Evolutionary conservation across 2,113 vertebrate genomes (phyloP), one percentile per base, ranked within the genome.

Genomic region (Ptilonorhynchus violaceus): DNA sequence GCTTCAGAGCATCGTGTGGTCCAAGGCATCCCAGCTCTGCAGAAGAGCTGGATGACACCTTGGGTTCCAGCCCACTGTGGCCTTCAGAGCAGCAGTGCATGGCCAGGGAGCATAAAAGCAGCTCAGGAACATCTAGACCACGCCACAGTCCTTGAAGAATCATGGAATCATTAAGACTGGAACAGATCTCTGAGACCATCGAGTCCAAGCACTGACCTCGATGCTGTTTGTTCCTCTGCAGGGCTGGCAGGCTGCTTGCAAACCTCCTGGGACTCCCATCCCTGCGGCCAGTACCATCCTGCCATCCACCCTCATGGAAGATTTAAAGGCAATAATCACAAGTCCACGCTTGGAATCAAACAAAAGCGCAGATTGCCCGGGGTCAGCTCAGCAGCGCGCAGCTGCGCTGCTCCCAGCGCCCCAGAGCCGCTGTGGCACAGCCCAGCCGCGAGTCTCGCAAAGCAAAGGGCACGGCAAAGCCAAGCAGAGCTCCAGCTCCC

Each of bases 181-280:
- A 33, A 28, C 37, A 69, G 35, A 17, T 20, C 25, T 84, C 22
- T 33, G 28, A 62, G 47, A 41, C 13, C 56, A 24, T 27, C 8
- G 0, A 3, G 27, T 63, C 31, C 49, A 42, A 0, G 31, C 2
- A 0, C 28, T 42, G 20, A 42, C 18, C 10, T 24, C 37, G 64
- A 59, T 15, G 27, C 14, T 60, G 21, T n/a, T 80, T 42, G 9
- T 4, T 67, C 47, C 66, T 69, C 3, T 0, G 0, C 19, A 52
- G 17, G 22, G 4, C 9, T 2, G 6, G n/a, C 73, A 53, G 11
- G 5, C 37, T 17, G 28, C 14, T 15, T 12, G 16, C n/a, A n/a
- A 35, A 8, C 2, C 19, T 46, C 21, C 67, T 35, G 59, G 22
- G 24, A 24, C 11, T 67, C 76, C 35, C 69, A 84, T 2, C 23